A percentile compares a stretch with the other conserved stretches of the same genome.
phyloP scores from a whole-genome alignment of 2,797 vertebrate species.

The Syngnathus rostellatus region DNA sequence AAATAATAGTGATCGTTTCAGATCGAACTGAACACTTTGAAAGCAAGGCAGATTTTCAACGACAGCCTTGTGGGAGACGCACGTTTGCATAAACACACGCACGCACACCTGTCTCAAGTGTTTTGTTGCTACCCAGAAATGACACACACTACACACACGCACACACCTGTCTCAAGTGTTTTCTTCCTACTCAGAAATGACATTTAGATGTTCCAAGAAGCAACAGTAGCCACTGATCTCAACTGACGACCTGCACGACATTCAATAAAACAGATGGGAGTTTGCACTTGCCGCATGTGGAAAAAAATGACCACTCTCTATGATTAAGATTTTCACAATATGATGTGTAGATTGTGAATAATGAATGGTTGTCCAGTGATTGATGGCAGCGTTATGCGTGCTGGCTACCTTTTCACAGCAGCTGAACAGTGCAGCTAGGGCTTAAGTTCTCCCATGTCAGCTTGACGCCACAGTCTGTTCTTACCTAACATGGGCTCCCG shows the following conservation, averaged over 20 bases:
- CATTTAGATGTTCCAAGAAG: constrained; percentile 45
- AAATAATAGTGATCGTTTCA: background rate
- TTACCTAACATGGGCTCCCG: constrained; percentile 62
- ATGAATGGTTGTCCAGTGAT: constrained; percentile 20
- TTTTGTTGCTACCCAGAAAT: constrained; percentile 34
- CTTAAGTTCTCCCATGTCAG: constrained; percentile 38
- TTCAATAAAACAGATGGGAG: constrained; percentile 13
- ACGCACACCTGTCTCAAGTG: constrained; percentile 45
- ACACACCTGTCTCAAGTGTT: constrained; percentile 47
- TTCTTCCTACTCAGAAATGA: constrained; percentile 37
- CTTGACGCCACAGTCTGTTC: constrained; percentile 50
- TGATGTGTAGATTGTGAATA: constrained; percentile 19
- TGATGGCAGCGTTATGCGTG: constrained; percentile 11
- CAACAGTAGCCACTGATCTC: constrained; percentile 30
- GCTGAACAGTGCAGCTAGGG: constrained; percentile 34
- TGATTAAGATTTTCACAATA: background rate
- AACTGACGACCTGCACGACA: constrained; percentile 13
- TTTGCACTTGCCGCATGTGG: constrained; percentile 18
- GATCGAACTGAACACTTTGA: background rate
- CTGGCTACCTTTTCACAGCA: constrained; percentile 35
- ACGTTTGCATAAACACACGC: background rate
- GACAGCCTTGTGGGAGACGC: background rate
- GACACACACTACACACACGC: constrained; percentile 25
- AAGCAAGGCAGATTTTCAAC: background rate
- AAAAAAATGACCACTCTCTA: constrained; percentile 13